Evolutionary conservation across 2,113 vertebrate species (phyloP).

Genomic region (Melospiza georgiana): DNA sequence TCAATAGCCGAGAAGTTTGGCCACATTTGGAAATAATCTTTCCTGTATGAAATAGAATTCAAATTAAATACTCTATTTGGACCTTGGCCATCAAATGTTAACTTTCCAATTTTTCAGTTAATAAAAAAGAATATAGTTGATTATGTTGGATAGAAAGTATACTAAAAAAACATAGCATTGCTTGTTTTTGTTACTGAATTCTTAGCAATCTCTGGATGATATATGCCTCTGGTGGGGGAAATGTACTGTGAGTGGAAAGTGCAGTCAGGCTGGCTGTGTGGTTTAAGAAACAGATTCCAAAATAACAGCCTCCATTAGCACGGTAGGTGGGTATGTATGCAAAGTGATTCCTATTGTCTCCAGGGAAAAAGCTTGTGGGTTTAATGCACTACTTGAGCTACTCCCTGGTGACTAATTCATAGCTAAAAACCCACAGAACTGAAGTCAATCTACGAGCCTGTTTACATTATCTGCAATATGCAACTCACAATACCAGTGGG

Average conservation of each 20-base stretch:
- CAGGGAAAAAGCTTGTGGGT: neutral
- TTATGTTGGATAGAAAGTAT: conserved; percentile 49
- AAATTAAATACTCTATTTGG: conserved; percentile 54
- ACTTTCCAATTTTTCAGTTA: conserved; percentile 56
- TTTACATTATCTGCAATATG: neutral
- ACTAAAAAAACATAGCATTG: neutral
- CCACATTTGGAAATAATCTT: conserved; percentile 69
- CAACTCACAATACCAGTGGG: neutral
- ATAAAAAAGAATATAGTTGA: conserved; percentile 57
- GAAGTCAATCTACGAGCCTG: neutral
- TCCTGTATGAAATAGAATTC: conserved; percentile 53
- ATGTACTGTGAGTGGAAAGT: conserved; percentile 14
- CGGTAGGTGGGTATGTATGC: conserved; percentile 31
- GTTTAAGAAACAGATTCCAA: conserved; percentile 42
- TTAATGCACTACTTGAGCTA: neutral
- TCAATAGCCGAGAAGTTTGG: conserved; percentile 6
- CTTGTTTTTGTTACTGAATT: conserved; percentile 52
- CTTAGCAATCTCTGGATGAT: conserved; percentile 45
- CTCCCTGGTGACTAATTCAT: neutral
- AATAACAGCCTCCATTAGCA: conserved; percentile 40
- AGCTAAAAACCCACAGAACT: neutral
- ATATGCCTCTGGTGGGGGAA: conserved; percentile 24
- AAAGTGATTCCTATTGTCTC: conserved; percentile 31
- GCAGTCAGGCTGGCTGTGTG: conserved; percentile 19
- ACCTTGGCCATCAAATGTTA: conserved; percentile 48